Evolutionary conservation across 2,113 vertebrate species (phyloP), one percentile per base, ranked within the genome.

Genomic region (Pseudois nayaur): DNA sequence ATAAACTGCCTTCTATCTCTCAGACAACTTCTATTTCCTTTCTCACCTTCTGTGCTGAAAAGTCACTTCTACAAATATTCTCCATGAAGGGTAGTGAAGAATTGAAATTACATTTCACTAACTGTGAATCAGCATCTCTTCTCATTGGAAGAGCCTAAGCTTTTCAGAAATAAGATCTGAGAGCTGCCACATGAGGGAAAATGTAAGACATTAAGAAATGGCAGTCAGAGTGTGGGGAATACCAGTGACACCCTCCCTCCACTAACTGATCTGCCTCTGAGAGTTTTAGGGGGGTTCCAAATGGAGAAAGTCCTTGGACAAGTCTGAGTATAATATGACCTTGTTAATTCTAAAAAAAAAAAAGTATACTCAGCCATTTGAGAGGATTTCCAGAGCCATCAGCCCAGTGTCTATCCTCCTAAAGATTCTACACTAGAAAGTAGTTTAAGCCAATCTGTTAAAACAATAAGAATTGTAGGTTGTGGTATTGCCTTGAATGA

Each of bases 41-140:
- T 96, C 89, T 94, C 92, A 83, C 89, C 54, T 90, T 96, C 95
- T 85, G 59, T 95, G 64, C 92, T 96, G 59, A 96, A 94, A 98
- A 97, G 89, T 97, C 94, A 95, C 74, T 78, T 85, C 89, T 85
- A 92, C 95, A 97, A 88, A 92, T 96, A 90, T 78, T 92, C 95
- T 90, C 81, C 79, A 52, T 45, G 84, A 95, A 95, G 88, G 33
- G 48, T 10, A 90, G 87, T 54, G 29, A 43, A 86, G 81, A 96
- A 82, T 86, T 87, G 89, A 89, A 94, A 96, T 96, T 93, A 76
- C 96, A 98, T 97, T 97, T 97, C 54, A 62, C 52, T 85, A 71
- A 19, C 43, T 36, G 84, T 90, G 94, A 98, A 78, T 94, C 96
- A 97, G 89, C 81, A 78, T 76, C 84, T 92, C n/a, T 17, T 87